Percentiles rank a stretch among this genome's conserved stretches.
These are phyloP conservation scores for Microtus montanus DNA, from an alignment of 2,113 vertebrate genomes.

Conservation along the genomic window DNA sequence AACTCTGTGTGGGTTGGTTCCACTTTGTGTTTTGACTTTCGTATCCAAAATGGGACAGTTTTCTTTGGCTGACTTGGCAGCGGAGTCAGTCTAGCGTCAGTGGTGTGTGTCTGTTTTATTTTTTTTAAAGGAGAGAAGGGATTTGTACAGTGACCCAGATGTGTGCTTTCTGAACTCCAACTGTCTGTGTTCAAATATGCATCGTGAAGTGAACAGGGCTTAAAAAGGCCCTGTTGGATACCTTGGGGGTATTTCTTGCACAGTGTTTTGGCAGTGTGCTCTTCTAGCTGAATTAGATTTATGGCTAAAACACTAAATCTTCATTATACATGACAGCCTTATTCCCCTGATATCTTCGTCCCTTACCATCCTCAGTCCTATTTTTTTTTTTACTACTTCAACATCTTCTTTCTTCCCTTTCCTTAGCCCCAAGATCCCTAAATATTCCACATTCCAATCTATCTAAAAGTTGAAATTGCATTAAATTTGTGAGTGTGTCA, in stretches of 20 bases:
- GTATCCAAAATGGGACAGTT: constrained; percentile 71
- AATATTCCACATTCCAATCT: constrained; percentile 73
- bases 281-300: constrained; percentile 84
- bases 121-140: constrained; percentile 62
- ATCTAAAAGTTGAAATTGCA: constrained; percentile 67
- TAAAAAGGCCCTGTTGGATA: constrained; percentile 70
- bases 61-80: constrained; percentile 68
- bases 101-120: constrained; percentile 57
- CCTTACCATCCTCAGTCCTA: constrained; percentile 65
- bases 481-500: constrained; percentile 64
- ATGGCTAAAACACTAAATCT: constrained; percentile 83
- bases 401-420: constrained; percentile 71
- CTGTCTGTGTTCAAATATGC: constrained; percentile 79
- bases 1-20: constrained; percentile 64
- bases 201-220: constrained; percentile 75
- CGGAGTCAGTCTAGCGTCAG: constrained; percentile 45
- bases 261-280: constrained; percentile 72
- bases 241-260: constrained; percentile 79
- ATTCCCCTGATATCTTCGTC: constrained; percentile 50
- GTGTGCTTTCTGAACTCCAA: constrained; percentile 71
- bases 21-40: constrained; percentile 78
- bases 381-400: not conserved
- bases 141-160: constrained; percentile 77
- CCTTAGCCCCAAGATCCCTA: constrained; percentile 58
- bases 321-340: constrained; percentile 82